These are phyloP conservation scores for Patella caerulea DNA, from an alignment of 2,888 invertebrate genomes.

Conservation along the genomic window DNA sequence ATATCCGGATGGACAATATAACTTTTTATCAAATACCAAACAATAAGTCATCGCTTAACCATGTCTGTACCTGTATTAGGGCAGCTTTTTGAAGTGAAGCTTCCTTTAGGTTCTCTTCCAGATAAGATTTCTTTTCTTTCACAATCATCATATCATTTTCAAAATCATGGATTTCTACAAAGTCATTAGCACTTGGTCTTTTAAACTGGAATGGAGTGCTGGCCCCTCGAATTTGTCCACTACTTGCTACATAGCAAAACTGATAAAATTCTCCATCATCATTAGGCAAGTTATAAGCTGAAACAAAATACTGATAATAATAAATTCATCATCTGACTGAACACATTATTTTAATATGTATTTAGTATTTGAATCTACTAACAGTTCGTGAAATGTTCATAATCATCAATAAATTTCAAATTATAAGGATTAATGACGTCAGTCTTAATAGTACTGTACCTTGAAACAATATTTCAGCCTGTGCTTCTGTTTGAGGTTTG, in stretches of 20 bases:
- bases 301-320: slow-evolving; percentile 24
- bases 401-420: too few relatives aligned
- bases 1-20: too few relatives aligned
- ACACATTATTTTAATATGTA: too few relatives aligned
- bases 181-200: slow-evolving; percentile 61
- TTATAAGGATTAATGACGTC: too few relatives aligned
- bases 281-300: slow-evolving; percentile 65
- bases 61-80: background rate
- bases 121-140: slow-evolving; percentile 57
- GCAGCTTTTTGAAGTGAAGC: slow-evolving; percentile 15
- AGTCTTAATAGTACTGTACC: slow-evolving; percentile 35
- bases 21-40: too few relatives aligned
- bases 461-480: slow-evolving; percentile 57
- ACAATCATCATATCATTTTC: slow-evolving; percentile 68
- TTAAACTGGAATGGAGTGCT: slow-evolving; percentile 71
- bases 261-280: slow-evolving; percentile 72
- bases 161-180: slow-evolving; percentile 66
- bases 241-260: slow-evolving; percentile 69
- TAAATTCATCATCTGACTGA: too few relatives aligned
- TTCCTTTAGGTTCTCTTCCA: slow-evolving; percentile 63
- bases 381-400: too few relatives aligned
- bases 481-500: slow-evolving; percentile 48
- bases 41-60: too few relatives aligned
- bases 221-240: slow-evolving; percentile 66
- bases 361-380: background rate